These are phyloP conservation scores for Apteryx owenii DNA, from an alignment of 2,113 vertebrate species.

Conservation along the genomic window DNA sequence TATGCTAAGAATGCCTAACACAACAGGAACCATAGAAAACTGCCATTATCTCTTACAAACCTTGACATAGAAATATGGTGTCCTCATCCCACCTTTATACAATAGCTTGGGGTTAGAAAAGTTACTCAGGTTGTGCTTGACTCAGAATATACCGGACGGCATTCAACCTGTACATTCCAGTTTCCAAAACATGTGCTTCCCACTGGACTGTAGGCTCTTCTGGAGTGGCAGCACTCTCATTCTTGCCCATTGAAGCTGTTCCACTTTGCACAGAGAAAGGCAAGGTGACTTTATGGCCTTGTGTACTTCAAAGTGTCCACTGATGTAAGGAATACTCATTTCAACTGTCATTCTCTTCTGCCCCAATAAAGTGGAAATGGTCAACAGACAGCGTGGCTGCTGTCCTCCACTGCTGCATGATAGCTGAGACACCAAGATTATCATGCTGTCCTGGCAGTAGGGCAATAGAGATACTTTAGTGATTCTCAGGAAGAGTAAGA, in stretches of 20 bases:
- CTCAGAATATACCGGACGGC: not conserved
- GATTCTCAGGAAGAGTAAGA: not conserved
- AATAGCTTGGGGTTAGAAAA: not conserved
- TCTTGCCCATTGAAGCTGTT: not conserved
- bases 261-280: not conserved
- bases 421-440: not conserved
- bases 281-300: not conserved
- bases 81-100: not conserved
- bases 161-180: not conserved
- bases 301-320: not conserved
- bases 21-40: not conserved
- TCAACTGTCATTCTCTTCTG: not conserved
- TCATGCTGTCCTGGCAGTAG: not conserved
- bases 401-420: not conserved
- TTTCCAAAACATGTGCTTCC: not conserved
- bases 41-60: not conserved
- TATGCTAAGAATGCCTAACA: not conserved
- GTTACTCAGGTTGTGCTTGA: not conserved
- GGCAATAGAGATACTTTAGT: not conserved
- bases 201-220: not conserved
- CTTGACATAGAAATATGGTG: not conserved
- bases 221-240: not conserved
- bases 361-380: not conserved
- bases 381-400: not conserved
- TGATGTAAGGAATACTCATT: not conserved